Conservation (phyloP, 1,140 invertebrate genomes). For the Uloborus diversus region DNA sequence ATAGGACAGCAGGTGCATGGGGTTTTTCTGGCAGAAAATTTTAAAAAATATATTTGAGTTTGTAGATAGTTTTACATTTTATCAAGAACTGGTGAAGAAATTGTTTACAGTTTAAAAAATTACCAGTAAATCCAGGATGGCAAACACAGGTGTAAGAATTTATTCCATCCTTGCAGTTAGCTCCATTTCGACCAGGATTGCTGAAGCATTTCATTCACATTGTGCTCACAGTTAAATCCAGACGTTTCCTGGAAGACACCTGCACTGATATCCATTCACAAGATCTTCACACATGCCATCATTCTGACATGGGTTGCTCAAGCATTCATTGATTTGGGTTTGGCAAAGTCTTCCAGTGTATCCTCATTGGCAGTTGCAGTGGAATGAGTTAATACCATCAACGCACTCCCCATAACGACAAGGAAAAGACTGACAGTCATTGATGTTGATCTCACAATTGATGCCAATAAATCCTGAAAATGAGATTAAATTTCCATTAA, state of each 20-base stretch:
- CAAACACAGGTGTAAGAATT: conserved; percentile 96
- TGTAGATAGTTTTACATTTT: no score
- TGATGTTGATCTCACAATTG: conserved; percentile 82
- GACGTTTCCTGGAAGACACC: conserved; percentile 79
- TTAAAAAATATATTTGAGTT: no score
- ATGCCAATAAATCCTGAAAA: conserved; percentile 77
- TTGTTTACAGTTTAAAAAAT: conserved; percentile 14
- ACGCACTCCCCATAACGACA: conserved; percentile 83
- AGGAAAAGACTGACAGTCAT: conserved; percentile 83
- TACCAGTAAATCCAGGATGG: conserved; percentile 80
- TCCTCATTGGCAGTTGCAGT: conserved; percentile 89
- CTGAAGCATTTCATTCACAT: conserved; percentile 87
- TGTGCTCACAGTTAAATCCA: conserved; percentile 80
- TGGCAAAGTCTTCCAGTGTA: conserved; percentile 87
- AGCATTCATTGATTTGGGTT: conserved; percentile 92
- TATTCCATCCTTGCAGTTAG: conserved; percentile 89
- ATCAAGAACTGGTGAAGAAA: background rate
- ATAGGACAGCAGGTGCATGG: no score
- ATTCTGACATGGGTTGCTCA: conserved; percentile 67
- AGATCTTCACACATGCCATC: conserved; percentile 77
- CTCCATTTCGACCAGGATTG: conserved; percentile 86
- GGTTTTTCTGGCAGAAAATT: no score
- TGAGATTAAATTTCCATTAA: no score
- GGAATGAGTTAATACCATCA: conserved; percentile 80
- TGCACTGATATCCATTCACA: conserved; percentile 75